Evolutionary conservation across 2,888 invertebrate species (phyloP).

Genomic region (Sclerodermus sp.): DNA sequence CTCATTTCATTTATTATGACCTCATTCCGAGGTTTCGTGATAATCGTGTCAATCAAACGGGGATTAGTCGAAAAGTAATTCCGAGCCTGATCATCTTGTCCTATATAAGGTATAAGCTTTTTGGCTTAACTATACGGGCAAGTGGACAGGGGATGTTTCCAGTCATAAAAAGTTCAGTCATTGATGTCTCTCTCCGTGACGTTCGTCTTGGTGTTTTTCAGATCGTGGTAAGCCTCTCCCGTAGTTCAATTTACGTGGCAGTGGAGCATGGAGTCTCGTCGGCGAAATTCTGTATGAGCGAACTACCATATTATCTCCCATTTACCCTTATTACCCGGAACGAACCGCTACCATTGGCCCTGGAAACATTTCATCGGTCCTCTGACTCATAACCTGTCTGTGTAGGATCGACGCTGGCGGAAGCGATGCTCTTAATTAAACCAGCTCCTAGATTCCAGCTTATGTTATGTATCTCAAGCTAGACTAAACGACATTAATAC

Average conservation of each 20-base stretch:
- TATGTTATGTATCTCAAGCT: neutral
- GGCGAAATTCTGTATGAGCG: conserved; percentile 6
- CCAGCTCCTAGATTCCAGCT: conserved; percentile 7
- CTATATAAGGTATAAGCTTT: no score
- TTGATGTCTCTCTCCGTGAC: neutral
- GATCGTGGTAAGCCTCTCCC: neutral
- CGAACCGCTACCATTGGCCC: conserved; percentile 22
- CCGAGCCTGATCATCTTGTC: no score
- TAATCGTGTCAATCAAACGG: no score
- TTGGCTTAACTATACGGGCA: no score
- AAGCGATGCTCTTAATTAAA: conserved; percentile 41
- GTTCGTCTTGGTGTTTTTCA: neutral
- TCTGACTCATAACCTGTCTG: conserved; percentile 30
- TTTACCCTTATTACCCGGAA: conserved; percentile 30
- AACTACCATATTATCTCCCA: conserved; percentile 29
- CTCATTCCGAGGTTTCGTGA: no score
- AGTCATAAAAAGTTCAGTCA: no score
- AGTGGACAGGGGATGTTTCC: no score
- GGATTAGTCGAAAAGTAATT: no score
- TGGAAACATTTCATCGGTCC: conserved; percentile 25
- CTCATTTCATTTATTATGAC: no score
- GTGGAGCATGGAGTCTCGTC: neutral
- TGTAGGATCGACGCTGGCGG: conserved; percentile 20
- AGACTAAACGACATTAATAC: no score
- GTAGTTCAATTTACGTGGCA: conserved; percentile 1